Percentiles rank a stretch among this genome's conserved stretches.
Conservation (phyloP, 2,797 vertebrate species). For the Anabacerthia variegaticeps region DNA sequence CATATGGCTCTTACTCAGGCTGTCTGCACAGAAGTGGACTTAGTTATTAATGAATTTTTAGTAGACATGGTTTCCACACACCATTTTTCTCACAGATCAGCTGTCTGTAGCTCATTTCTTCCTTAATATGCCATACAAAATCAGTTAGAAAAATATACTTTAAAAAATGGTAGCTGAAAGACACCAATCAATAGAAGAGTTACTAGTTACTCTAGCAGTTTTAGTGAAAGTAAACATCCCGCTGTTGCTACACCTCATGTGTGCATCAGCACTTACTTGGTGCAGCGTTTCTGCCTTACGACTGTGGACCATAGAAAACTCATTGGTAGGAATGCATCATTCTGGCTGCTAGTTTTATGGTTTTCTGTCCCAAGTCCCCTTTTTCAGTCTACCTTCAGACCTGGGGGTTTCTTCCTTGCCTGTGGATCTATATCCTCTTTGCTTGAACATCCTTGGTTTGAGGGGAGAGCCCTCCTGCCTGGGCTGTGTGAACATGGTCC, state of each 20-base stretch:
- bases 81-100: neutral
- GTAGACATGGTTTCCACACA: neutral
- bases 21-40: neutral
- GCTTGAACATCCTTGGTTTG: neutral
- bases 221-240: neutral
- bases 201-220: neutral
- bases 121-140: neutral
- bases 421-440: neutral
- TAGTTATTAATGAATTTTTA: neutral
- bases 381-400: neutral
- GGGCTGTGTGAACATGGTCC: neutral
- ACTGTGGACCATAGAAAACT: conserved; percentile 9
- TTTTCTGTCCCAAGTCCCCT: neutral
- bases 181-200: neutral
- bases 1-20: neutral
- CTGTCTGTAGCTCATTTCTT: neutral
- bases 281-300: neutral
- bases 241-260: neutral
- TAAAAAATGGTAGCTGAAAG: neutral
- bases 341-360: neutral
- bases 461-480: neutral
- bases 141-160: neutral
- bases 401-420: neutral
- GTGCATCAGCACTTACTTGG: neutral
- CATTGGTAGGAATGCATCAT: neutral